Evolutionary conservation across 2,113 vertebrate species (phyloP), one percentile per base, ranked within the genome.

Genomic region (Aythya baeri): DNA sequence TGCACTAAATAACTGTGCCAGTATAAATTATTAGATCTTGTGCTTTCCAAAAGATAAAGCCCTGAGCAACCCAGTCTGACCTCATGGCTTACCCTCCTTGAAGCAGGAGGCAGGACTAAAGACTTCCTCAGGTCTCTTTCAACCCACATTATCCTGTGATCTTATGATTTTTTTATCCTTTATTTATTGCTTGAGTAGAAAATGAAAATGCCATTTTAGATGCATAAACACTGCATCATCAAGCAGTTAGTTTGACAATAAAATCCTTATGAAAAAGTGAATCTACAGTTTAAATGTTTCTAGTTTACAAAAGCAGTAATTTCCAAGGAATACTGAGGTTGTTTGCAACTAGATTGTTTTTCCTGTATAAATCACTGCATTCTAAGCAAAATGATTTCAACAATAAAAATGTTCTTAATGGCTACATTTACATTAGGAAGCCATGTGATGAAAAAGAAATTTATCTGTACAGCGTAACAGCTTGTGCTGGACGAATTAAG

Each of bases 131-230:
- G 38, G 36, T 78, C n/a, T 9, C 18, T 93, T 86, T 36, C 25
- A 86, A 59, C 25, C 52, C 80, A n/a, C 43, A 59, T 75, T 74
- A 74, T 49, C 41, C 34, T 90, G 26, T 81, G 73, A 92, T 71
- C 46, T 93, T 88, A 58, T 44, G 46, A 81, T 46, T 68, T 94
- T 90, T 72, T 94, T 91, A 81, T 72, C 58, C 61, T 88, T 49
- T 63, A 72, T 81, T 93, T 93, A 73, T 61, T 75, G 26, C 65
- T 72, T 21, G 8, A 90, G 26, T 1, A 1, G 44, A 83, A 94
- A 90, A 94, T 34, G 17, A 88, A 95, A 83, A 90, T 70, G 81
- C 44, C 32, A 54, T 84, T 90, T 90, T 14, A 92, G 65, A 72
- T 3, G 3, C 41, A 57, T 50, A 89, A 88, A 92, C 54, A 84